These are phyloP conservation scores for Lycia hirtaria DNA, from an alignment of 2,888 invertebrate species.

Conservation along the genomic window DNA sequence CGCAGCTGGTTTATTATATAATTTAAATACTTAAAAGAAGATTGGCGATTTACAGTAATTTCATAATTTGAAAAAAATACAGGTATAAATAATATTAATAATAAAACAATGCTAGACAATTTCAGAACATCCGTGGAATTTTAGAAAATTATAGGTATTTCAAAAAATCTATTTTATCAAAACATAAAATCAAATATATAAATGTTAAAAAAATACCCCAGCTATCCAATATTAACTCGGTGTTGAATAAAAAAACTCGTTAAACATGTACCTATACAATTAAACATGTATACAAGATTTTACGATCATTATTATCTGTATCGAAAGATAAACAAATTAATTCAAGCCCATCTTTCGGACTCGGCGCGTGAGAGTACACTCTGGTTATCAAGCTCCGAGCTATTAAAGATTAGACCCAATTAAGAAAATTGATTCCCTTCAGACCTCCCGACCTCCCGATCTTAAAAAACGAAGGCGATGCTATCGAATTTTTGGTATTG, in stretches of 20 bases:
- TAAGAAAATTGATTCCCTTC: conserved; percentile 79
- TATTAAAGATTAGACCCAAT: conserved; percentile 81
- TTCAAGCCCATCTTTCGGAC: conserved; percentile 49
- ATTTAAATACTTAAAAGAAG: too few species aligned
- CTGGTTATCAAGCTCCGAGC: conserved; percentile 59
- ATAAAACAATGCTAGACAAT: too few species aligned
- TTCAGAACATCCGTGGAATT: too few species aligned
- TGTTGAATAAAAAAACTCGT: conserved; percentile 15
- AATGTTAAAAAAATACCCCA: not conserved
- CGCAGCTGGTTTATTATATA: too few species aligned
- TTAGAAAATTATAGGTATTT: not conserved
- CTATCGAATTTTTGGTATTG: conserved; percentile 39
- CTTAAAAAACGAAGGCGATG: conserved; percentile 55
- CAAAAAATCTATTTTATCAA: not conserved
- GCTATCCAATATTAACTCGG: conserved; percentile 16
- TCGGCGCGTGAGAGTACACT: conserved; percentile 61
- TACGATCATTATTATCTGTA: conserved; percentile 32
- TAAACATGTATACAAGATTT: conserved; percentile 29
- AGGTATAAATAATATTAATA: too few species aligned
- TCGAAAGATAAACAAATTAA: conserved; percentile 61
- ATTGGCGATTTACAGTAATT: too few species aligned
- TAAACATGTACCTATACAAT: too few species aligned
- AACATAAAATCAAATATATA: not conserved
- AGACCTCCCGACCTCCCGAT: conserved; percentile 62
- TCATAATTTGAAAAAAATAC: too few species aligned